phyloP scores from a whole-genome alignment of 2,113 vertebrate genomes.

The Delphinus delphis region DNA sequence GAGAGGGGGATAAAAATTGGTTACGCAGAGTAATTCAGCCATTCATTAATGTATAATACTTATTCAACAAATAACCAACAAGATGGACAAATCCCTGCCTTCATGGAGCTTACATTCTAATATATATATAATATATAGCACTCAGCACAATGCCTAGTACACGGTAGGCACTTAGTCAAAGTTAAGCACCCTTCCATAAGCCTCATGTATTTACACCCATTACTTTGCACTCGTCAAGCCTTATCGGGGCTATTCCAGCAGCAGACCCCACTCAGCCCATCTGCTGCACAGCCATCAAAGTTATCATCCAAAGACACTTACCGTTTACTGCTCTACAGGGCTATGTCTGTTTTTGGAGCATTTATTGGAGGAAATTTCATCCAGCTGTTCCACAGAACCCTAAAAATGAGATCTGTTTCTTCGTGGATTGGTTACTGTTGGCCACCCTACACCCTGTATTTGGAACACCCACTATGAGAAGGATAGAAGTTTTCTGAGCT shows the following conservation, averaged over 20 bases:
- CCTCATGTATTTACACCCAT: background rate
- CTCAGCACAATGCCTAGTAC: too few relatives aligned
- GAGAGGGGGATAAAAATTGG: background rate
- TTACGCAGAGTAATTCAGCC: background rate
- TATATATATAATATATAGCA: too few relatives aligned
- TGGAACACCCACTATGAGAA: constrained; percentile 1
- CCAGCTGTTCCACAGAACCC: background rate
- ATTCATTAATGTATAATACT: background rate
- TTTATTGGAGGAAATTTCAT: constrained; percentile 27
- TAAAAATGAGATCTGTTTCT: constrained; percentile 10
- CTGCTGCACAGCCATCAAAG: background rate
- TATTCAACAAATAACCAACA: background rate
- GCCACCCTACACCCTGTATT: background rate
- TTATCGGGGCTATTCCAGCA: background rate
- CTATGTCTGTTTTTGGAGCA: background rate
- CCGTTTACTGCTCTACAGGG: background rate
- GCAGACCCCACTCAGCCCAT: background rate
- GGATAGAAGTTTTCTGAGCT: background rate
- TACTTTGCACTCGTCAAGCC: too few relatives aligned
- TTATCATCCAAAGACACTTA: background rate
- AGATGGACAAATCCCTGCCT: background rate
- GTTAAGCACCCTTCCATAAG: background rate
- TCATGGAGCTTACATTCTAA: background rate
- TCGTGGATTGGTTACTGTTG: background rate
- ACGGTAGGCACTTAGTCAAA: background rate